These are phyloP conservation scores for Acanthiza pusilla DNA, from an alignment of 2,797 vertebrate species.

Conservation along the genomic window DNA sequence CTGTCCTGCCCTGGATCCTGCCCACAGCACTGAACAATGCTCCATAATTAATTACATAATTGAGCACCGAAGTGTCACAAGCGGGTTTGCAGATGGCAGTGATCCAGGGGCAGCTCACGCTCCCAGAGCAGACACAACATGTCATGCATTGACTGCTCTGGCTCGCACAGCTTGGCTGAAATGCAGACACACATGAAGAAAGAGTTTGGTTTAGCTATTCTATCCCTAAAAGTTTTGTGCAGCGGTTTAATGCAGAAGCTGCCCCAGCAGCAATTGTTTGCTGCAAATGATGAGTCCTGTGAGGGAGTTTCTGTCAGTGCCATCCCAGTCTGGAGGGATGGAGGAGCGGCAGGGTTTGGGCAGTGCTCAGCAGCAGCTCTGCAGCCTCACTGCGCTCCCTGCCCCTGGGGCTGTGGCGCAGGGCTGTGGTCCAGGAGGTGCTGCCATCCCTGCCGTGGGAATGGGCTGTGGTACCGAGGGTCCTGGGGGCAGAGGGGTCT, in stretches of 20 bases:
- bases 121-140: neutral
- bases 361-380: neutral
- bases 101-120: neutral
- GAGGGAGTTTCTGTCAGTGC: neutral
- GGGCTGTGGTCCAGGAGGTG: neutral
- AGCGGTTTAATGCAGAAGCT: neutral
- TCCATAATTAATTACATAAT: rapidly evolving
- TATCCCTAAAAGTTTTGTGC: neutral
- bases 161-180: neutral
- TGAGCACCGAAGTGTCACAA: rapidly evolving
- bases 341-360: neutral
- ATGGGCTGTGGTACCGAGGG: rapidly evolving
- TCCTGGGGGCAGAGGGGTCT: neutral
- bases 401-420: neutral
- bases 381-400: neutral
- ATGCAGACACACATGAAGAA: neutral
- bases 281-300: neutral
- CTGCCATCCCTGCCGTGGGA: neutral
- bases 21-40: rapidly evolving
- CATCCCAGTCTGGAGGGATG: rapidly evolving
- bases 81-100: rapidly evolving
- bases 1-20: neutral
- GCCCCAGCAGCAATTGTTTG: neutral
- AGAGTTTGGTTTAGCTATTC: neutral
- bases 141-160: neutral